Evolutionary conservation across 2,888 invertebrate genomes (phyloP).

Genomic region (Octonoba sinensis): DNA sequence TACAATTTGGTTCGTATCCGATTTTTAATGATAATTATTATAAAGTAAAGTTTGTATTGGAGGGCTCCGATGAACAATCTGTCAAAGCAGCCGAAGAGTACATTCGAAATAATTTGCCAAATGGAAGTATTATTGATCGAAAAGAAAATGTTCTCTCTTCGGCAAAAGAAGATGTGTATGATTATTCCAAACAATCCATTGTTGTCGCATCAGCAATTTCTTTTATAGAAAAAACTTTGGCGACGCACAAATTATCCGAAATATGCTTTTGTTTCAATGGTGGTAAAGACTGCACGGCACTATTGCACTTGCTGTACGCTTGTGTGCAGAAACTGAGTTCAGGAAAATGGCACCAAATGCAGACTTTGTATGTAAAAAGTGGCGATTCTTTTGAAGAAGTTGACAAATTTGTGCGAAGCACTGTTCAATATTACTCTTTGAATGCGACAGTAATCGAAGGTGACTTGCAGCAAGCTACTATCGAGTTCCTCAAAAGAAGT

Average conservation of each 20-base stretch:
- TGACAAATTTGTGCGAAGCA: conserved; percentile 83
- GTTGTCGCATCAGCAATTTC: conserved; percentile 72
- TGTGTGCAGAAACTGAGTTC: conserved; percentile 71
- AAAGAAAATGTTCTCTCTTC: conserved; percentile 15
- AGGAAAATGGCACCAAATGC: conserved; percentile 70
- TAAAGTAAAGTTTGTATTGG: conserved; percentile 75
- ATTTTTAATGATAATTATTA: conserved; percentile 73
- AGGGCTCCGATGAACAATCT: conserved; percentile 71
- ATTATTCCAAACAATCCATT: not conserved
- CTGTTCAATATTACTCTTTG: conserved; percentile 77
- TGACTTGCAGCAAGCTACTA: conserved; percentile 81
- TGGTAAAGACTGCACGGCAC: conserved; percentile 96
- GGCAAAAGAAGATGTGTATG: conserved; percentile 22
- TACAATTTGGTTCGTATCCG: conserved; percentile 77
- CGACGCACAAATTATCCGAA: conserved; percentile 72
- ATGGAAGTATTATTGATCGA: conserved; percentile 70
- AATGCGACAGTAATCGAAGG: conserved; percentile 79
- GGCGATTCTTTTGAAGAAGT: conserved; percentile 85
- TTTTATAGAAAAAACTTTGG: conserved; percentile 11
- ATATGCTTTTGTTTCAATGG: conserved; percentile 96
- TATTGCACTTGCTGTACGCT: conserved; percentile 80
- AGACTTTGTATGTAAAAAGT: conserved; percentile 85
- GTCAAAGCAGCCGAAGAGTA: conserved; percentile 71
- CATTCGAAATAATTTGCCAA: conserved; percentile 70
- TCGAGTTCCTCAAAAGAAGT: conserved; percentile 75